phyloP scores from a whole-genome alignment of 2,888 invertebrate genomes.

The Glomeris marginata region DNA sequence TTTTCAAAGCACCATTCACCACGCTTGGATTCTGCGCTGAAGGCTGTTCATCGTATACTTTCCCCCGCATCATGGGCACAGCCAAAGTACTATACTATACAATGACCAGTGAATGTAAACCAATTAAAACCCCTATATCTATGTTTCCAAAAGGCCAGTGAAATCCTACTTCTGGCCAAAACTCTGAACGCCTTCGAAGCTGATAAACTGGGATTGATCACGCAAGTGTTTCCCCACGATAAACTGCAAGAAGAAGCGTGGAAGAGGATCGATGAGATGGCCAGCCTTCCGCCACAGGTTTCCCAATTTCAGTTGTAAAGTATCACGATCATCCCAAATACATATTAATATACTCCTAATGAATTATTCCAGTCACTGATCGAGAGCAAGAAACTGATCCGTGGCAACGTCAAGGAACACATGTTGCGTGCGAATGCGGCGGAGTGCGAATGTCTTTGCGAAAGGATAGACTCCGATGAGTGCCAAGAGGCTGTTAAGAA shows the following conservation, averaged over 20 bases:
- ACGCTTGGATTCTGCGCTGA: slow-evolving; percentile 72
- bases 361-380: slow-evolving; percentile 40
- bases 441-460: slow-evolving; percentile 50
- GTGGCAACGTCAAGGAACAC: slow-evolving; percentile 40
- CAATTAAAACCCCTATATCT: too few species aligned
- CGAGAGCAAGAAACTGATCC: slow-evolving; percentile 53
- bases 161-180: slow-evolving; percentile 48
- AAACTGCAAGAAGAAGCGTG: slow-evolving; percentile 44
- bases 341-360: neutral
- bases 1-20: slow-evolving; percentile 77
- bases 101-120: too few species aligned
- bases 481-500: slow-evolving; percentile 40
- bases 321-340: neutral
- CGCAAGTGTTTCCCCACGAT: slow-evolving; percentile 52
- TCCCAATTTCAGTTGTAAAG: neutral
- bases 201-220: slow-evolving; percentile 55
- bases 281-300: slow-evolving; percentile 30
- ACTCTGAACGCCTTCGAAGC: slow-evolving; percentile 70
- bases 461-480: slow-evolving; percentile 50
- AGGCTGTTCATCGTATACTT: slow-evolving; percentile 72
- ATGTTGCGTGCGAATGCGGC: slow-evolving; percentile 48
- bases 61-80: slow-evolving; percentile 68
- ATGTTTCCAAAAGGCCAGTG: slow-evolving; percentile 29
- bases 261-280: slow-evolving; percentile 34
- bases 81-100: slow-evolving; percentile 42